Evolutionary conservation across 2,113 vertebrate species (phyloP).

Genomic region (Labeo catla): DNA sequence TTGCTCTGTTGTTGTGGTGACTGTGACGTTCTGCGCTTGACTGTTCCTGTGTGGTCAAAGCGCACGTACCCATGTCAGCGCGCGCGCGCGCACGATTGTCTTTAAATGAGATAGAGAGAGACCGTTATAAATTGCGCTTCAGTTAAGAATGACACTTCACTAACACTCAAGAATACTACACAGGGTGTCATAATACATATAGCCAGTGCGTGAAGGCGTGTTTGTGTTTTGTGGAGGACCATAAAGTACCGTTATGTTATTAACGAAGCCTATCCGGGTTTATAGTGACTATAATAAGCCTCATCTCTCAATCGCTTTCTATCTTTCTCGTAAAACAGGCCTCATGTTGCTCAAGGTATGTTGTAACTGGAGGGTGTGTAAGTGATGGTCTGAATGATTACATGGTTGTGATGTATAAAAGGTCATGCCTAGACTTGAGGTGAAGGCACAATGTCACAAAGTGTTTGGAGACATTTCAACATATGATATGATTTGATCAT

Average conservation of each 20-base stretch:
- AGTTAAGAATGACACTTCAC: background rate
- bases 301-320: background rate
- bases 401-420: background rate
- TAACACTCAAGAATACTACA: background rate
- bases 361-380: background rate
- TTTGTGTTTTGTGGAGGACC: background rate
- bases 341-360: conserved; percentile 27
- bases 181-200: background rate
- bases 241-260: background rate
- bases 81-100: background rate
- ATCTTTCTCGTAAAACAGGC: background rate
- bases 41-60: conserved; percentile 26
- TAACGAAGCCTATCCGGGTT: background rate
- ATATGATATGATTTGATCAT: background rate
- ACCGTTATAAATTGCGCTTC: background rate
- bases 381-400: background rate
- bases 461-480: background rate
- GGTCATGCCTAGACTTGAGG: conserved; percentile 18
- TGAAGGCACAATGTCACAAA: background rate
- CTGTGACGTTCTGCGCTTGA: background rate
- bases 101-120: background rate
- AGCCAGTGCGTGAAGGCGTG: too few species aligned
- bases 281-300: background rate
- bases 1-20: background rate
- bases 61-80: conserved; percentile 43